Base-by-base conservation (phyloP, 1,140 invertebrate species). In the Harlomillsia oculata region DNA sequence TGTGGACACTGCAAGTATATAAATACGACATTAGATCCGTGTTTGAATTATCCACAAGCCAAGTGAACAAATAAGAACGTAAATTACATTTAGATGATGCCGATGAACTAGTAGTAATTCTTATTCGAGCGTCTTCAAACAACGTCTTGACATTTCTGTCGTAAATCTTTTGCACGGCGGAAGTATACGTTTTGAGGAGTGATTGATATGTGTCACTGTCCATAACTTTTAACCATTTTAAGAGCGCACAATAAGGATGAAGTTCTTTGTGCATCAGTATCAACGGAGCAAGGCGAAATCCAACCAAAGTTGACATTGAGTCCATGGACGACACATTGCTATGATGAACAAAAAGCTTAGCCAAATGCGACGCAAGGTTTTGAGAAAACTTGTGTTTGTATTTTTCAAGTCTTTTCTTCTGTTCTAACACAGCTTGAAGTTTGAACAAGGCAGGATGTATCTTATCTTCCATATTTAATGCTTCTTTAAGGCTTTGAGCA, bases 281-380 rank as follows among this genome's bases (percentile, higher is more conserved):
- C 69, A 91, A 86, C 53, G 81, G 81, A 2, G 85, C 84, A 54
- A 93, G 72, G 20, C 78, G 79, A 43, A 90, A 72, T n/a, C 82
- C 80, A 63, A 77, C 75, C 11, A 65, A 41, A 5, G 64, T 54
- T 9, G n/a, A 59, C 13, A 56, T 37, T 6, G 26, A 51, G 34
- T 54, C 53, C 39, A 64, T 40, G 11, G 59, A 64, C 18, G 52
- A 64, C 44, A 54, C 50, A 34, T 61, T 62, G 18, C 63, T 56
- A 41, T 62, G 80, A 74, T 94, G 88, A 69, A 94, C 90, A 60
- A 96, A 92, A 34, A 92, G 76, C 75, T 95, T 95, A 69, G 92
- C 95, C 14, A 97, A 74, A 72, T 95, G 88, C 32, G 89, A 77
- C 32, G 82, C 82, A 20, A 96, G 78, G 23, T 83, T 82, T 45